Evolutionary conservation across 2,797 vertebrate species (phyloP).

Genomic region (Sebastes diploproa): DNA sequence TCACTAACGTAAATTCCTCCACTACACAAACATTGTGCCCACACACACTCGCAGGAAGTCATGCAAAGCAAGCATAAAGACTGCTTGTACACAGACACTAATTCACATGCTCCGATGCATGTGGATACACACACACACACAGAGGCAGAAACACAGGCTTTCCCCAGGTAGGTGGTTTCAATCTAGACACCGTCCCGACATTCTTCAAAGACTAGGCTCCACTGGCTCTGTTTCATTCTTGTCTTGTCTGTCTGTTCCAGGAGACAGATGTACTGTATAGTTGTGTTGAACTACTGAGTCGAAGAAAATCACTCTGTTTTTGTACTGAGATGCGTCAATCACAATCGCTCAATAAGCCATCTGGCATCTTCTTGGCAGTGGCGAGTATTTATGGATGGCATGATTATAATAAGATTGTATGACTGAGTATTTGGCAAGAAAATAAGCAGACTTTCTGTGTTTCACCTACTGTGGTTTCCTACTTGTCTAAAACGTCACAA

Average conservation of each 20-base stretch:
- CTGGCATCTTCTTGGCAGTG: constrained; percentile 44
- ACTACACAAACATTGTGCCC: constrained; percentile 19
- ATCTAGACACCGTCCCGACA: constrained; percentile 18
- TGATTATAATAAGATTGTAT: constrained; percentile 38
- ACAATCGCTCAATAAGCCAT: constrained; percentile 55
- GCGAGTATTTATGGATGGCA: constrained; percentile 29
- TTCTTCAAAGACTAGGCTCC: constrained; percentile 53
- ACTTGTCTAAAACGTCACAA: not conserved
- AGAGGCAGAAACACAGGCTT: not conserved
- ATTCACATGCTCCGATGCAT: constrained; percentile 15
- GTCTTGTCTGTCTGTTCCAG: constrained; percentile 43
- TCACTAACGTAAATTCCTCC: constrained; percentile 45
- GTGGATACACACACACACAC: not conserved
- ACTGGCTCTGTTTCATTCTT: constrained; percentile 44
- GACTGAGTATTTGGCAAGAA: constrained; percentile 34
- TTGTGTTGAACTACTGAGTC: constrained; percentile 55
- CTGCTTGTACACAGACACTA: not conserved
- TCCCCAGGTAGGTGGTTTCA: constrained; percentile 39
- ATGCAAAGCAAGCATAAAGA: constrained; percentile 20
- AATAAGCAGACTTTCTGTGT: not conserved
- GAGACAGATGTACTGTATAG: constrained; percentile 53
- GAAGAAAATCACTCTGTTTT: constrained; percentile 53
- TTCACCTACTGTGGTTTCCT: not conserved
- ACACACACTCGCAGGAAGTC: constrained; percentile 2
- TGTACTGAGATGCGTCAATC: constrained; percentile 54